Base-by-base conservation (phyloP, 2,888 invertebrate species). In the Meiosimyza decipiens region DNA sequence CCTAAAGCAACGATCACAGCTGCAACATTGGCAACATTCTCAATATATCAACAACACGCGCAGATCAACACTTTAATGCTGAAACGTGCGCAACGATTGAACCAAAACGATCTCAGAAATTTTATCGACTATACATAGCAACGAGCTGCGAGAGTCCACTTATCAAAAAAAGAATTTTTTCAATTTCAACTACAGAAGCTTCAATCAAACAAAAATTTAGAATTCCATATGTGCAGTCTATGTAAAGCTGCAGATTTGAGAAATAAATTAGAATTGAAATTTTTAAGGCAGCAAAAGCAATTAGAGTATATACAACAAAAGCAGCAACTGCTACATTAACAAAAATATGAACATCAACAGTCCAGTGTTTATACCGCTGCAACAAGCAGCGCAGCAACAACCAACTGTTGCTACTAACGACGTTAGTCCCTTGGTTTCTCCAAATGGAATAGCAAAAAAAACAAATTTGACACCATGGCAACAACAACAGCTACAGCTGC, bases 321-420 rank as follows among this genome's bases (percentile, higher is more conserved):
- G n/a, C n/a, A 57, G 50, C 16, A 68, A 57, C 55, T 47, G 18
- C 54, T 47, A 55, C 47, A 67, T 18, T 33, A 9, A 33, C 33
- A 54, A 55, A n/a, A 63, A 47, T 15, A 70, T 70, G 70, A 70
- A 70, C 33, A 54, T 63, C 47, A 70, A 70, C 63, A 70, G 63
- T 55, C 28, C 18, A 11, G 47, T 63, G 3, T 70, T 70, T 54
- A 18, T 54, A 40, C 62, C 62, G 49, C 16, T 70, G 69, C n/a
- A 52, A 63, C 3, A 15, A 52, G n/a, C 49, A 64, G 49, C 63
- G 18, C 63, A 60, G 22, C 47, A 57, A 4, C 51, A 50, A n/a
- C 22, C 40, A 22, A n/a, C 51, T 33, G 55, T 16, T 49, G 50
- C 55, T 11, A 51, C 22, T 11, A 28, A 52, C 51, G 51, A 52